phyloP scores from a whole-genome alignment of 2,797 vertebrate species.

The Sphenopsis melanotis region DNA sequence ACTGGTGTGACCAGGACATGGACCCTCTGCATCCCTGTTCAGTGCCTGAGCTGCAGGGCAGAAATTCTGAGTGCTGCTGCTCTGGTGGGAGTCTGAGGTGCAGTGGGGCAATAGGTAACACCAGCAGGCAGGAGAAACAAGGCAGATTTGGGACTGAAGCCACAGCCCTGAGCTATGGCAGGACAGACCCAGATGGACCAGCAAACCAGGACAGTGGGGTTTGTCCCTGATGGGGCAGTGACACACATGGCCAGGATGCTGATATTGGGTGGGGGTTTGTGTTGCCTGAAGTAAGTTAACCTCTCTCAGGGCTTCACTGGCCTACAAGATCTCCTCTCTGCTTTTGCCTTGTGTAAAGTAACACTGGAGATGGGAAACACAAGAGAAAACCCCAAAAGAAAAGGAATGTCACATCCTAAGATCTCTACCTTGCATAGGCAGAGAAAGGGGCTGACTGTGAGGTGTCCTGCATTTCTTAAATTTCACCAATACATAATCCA shows the following conservation, averaged over 20 bases:
- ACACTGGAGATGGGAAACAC: background rate
- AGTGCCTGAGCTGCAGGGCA: rapidly evolving
- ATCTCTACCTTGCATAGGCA: background rate
- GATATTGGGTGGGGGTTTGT: rapidly evolving
- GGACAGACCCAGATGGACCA: background rate
- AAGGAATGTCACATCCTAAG: background rate
- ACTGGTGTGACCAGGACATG: background rate
- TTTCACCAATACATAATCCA: background rate
- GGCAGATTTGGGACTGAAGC: background rate
- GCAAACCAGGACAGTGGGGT: background rate
- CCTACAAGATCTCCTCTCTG: background rate
- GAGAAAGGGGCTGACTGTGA: background rate
- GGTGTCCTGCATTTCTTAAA: background rate
- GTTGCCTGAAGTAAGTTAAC: background rate
- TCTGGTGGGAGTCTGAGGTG: background rate
- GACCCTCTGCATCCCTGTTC: rapidly evolving
- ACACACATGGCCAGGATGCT: background rate
- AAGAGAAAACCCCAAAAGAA: background rate
- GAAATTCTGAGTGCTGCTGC: no score
- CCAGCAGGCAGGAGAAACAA: background rate
- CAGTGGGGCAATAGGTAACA: background rate
- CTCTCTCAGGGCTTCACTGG: background rate
- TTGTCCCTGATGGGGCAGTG: background rate
- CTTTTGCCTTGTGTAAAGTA: background rate
- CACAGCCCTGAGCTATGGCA: background rate